A percentile compares a stretch with the other conserved stretches of the same genome.
These are phyloP conservation scores for Tupaia tana DNA, from an alignment of 2,113 vertebrate species.

Conservation along the genomic window DNA sequence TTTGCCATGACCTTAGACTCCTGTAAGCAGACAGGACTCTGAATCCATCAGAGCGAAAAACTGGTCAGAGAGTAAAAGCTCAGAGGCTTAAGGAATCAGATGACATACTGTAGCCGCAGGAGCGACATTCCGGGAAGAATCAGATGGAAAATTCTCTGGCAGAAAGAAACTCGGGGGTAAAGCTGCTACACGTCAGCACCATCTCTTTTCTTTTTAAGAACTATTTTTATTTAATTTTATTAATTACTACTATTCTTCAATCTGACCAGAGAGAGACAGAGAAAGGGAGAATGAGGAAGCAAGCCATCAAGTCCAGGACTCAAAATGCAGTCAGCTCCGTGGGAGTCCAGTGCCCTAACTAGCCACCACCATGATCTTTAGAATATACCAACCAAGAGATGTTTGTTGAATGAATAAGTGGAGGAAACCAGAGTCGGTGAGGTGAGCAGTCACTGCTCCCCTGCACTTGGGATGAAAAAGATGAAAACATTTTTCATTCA, in stretches of 20 bases:
- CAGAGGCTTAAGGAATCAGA: background rate
- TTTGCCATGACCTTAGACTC: background rate
- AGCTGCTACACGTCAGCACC: background rate
- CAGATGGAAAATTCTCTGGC: background rate
- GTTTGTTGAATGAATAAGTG: background rate
- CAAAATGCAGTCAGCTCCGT: background rate
- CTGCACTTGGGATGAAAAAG: background rate
- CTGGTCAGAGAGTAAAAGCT: background rate
- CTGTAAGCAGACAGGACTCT: background rate
- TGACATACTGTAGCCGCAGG: background rate
- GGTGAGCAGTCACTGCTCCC: background rate
- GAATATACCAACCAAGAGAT: background rate
- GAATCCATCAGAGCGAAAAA: background rate
- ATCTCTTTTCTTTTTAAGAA: too few species aligned
- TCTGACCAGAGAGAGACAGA: too few species aligned
- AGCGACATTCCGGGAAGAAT: background rate
- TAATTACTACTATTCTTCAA: too few species aligned
- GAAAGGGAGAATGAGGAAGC: too few species aligned
- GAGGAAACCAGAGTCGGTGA: background rate
- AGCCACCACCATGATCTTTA: background rate
- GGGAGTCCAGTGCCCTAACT: background rate
- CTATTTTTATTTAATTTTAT: too few species aligned
- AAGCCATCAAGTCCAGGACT: too few species aligned
- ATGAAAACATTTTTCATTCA: background rate
- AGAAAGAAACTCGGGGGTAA: background rate